Conservation (phyloP, 2,113 vertebrate species). For the Lonchura striata region DNA sequence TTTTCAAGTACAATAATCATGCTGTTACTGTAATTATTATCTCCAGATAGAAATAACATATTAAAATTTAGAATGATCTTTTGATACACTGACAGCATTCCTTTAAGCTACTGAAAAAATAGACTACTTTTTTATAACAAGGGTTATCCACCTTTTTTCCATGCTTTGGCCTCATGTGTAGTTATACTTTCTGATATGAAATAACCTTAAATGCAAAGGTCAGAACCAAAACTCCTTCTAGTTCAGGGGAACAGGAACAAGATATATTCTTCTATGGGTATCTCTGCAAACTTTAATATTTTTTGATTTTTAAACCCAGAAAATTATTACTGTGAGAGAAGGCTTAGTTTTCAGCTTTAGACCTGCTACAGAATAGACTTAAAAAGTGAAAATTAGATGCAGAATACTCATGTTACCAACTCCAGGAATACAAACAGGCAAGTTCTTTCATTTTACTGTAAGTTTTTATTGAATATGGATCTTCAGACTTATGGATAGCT, state of each 20-base stretch:
- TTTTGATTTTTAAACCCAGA: not conserved
- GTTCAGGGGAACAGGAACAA: not conserved
- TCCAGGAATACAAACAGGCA: not conserved
- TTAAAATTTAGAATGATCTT: not conserved
- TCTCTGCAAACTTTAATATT: not conserved
- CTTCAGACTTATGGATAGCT: not conserved
- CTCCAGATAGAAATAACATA: not conserved
- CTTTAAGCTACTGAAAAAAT: not conserved
- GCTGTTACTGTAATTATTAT: not conserved
- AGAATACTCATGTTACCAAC: not conserved
- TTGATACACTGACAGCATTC: not conserved
- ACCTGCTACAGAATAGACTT: not conserved
- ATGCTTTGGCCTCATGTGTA: not conserved
- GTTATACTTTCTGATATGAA: not conserved
- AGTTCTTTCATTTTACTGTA: not conserved
- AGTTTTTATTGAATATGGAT: not conserved
- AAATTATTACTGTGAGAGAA: not conserved
- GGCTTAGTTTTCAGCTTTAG: not conserved
- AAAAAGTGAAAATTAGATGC: not conserved
- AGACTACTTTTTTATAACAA: not conserved
- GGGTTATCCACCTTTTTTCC: not conserved
- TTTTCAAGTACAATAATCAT: not conserved
- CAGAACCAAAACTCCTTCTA: not conserved
- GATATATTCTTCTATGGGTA: not conserved
- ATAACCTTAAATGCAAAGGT: not conserved